These are phyloP conservation scores for Acrocephalus kingi DNA, from an alignment of 2,113 vertebrate species.

Conservation along the genomic window DNA sequence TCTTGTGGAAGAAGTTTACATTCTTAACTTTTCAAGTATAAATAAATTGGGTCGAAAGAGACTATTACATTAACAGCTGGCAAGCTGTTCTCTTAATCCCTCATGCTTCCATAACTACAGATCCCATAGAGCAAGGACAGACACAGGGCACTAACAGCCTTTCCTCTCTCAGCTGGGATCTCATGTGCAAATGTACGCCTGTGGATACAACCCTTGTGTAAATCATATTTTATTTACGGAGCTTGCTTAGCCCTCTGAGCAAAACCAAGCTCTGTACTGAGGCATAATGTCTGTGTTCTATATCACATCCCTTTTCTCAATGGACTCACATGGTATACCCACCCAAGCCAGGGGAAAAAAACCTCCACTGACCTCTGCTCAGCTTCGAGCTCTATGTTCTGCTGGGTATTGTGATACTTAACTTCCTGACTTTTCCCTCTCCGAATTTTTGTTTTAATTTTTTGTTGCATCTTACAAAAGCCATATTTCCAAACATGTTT, in stretches of 20 bases:
- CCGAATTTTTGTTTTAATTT: not conserved
- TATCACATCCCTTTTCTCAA: not conserved
- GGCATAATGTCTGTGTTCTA: not conserved
- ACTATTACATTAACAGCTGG: not conserved
- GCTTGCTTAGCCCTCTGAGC: not conserved
- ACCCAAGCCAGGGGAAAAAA: not conserved
- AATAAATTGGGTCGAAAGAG: not conserved
- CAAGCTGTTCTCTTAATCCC: not conserved
- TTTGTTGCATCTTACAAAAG: not conserved
- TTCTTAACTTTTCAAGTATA: not conserved
- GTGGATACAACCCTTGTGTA: not conserved
- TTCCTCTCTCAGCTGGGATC: not conserved
- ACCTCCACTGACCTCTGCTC: not conserved
- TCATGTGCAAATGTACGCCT: not conserved
- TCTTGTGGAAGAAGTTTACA: not conserved
- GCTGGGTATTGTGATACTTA: not conserved
- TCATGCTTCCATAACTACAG: not conserved
- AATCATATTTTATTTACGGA: not conserved
- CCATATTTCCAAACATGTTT: not conserved
- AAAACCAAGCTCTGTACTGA: not conserved
- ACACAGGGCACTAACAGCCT: accelerated
- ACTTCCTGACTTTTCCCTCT: not conserved
- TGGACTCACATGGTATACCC: not conserved
- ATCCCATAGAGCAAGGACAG: not conserved
- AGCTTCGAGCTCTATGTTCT: not conserved